Evolutionary conservation across 2,797 vertebrate species (phyloP).

Genomic region (Buphagus erythrorhynchus): DNA sequence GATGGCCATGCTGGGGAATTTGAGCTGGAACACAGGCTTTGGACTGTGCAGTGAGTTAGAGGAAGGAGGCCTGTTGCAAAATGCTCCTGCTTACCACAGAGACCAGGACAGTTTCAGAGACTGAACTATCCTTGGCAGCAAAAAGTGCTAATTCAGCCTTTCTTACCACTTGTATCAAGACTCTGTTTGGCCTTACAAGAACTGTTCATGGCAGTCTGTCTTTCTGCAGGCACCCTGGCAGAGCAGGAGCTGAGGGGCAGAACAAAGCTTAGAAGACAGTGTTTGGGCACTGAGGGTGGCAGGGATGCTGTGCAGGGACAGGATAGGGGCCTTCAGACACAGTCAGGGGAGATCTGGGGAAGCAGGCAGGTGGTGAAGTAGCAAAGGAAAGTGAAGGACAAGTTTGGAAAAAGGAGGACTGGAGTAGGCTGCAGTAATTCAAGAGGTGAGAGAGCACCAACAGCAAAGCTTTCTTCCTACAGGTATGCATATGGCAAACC

Average conservation of each 20-base stretch:
- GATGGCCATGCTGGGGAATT: rapidly evolving
- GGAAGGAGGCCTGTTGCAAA: slow-evolving; percentile 32
- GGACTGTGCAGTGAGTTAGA: neutral
- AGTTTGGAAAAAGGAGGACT: neutral
- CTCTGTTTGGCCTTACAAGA: neutral
- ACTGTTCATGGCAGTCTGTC: neutral
- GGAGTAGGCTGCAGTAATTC: neutral
- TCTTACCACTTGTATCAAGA: neutral
- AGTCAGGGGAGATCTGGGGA: neutral
- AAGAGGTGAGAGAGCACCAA: neutral
- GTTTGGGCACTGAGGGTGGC: neutral
- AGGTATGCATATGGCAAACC: neutral
- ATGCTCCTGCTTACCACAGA: neutral
- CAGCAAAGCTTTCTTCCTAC: neutral
- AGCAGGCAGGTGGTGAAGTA: neutral
- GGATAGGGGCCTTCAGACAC: neutral
- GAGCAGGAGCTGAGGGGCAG: neutral
- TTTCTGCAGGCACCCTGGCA: neutral
- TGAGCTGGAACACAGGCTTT: neutral
- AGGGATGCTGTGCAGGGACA: neutral
- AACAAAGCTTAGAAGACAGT: neutral
- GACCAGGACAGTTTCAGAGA: neutral
- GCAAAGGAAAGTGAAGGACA: neutral
- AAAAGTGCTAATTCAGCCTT: slow-evolving; percentile 33
- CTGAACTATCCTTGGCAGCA: neutral